Conservation (phyloP, 2,113 vertebrate species). For the Promerops cafer region DNA sequence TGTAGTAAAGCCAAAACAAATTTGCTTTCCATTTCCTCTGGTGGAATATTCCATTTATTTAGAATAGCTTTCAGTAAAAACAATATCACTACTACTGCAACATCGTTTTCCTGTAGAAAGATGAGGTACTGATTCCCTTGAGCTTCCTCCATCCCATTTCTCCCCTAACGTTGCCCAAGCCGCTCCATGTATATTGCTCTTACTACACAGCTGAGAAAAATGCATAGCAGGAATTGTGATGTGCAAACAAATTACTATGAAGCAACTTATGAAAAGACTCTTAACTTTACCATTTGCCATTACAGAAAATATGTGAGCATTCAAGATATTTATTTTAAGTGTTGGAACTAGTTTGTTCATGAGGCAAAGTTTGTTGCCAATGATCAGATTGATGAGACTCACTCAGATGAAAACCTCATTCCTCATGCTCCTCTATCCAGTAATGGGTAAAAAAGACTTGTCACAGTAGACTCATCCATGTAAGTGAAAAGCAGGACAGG, state of each 20-base stretch:
- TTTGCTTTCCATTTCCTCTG: conserved; percentile 6
- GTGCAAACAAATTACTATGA: neutral
- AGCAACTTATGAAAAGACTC: neutral
- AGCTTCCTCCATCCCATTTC: neutral
- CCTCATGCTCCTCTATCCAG: neutral
- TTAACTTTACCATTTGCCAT: neutral
- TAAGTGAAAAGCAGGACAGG: neutral
- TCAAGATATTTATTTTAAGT: neutral
- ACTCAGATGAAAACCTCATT: neutral
- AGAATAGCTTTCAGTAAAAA: conserved; percentile 34
- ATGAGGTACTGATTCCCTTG: neutral
- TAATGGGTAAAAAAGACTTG: neutral
- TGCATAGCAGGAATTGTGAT: neutral
- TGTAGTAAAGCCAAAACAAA: conserved; percentile 11
- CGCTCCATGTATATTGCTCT: neutral
- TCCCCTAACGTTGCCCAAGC: neutral
- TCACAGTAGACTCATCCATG: neutral
- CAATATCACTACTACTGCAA: neutral
- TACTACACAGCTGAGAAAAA: neutral
- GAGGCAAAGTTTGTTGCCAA: neutral
- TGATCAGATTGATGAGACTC: neutral
- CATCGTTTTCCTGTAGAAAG: neutral
- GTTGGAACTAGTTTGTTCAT: neutral
- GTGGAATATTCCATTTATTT: conserved; percentile 17
- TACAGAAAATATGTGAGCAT: neutral